These are phyloP conservation scores for Micromussa lordhowensis DNA, from an alignment of 92 coral and sea anemone genomes.

Conservation along the genomic window DNA sequence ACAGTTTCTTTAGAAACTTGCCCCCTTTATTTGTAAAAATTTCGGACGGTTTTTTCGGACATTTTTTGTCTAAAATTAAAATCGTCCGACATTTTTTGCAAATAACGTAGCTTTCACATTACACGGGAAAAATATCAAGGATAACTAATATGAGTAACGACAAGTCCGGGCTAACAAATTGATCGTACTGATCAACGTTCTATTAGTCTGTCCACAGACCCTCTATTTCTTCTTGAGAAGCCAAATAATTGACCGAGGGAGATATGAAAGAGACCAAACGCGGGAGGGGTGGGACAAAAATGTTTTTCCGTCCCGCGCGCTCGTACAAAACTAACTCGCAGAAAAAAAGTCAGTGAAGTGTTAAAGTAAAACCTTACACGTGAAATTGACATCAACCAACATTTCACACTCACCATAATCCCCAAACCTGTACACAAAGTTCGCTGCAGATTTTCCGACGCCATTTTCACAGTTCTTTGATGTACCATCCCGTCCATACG, in stretches of 20 bases:
- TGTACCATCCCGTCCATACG: constrained; percentile 70
- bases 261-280: no score
- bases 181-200: no score
- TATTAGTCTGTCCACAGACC: no score
- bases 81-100: no score
- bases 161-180: not conserved
- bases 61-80: no score
- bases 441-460: constrained; percentile 77
- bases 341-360: not conserved
- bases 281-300: not conserved
- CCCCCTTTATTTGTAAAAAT: no score
- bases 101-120: not conserved
- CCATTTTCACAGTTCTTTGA: constrained; percentile 72
- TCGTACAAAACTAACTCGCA: no score
- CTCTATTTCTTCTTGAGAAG: not conserved
- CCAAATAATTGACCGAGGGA: not conserved
- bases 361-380: no score
- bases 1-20: no score
- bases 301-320: no score
- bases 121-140: not conserved
- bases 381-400: no score
- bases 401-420: constrained; percentile 61
- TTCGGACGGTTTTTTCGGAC: no score
- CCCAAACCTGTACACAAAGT: constrained; percentile 74
- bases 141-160: not conserved